Evolutionary conservation across 1,140 invertebrate genomes (phyloP), one percentile per base, ranked within the genome.

Genomic region (Heterodera carotae): DNA sequence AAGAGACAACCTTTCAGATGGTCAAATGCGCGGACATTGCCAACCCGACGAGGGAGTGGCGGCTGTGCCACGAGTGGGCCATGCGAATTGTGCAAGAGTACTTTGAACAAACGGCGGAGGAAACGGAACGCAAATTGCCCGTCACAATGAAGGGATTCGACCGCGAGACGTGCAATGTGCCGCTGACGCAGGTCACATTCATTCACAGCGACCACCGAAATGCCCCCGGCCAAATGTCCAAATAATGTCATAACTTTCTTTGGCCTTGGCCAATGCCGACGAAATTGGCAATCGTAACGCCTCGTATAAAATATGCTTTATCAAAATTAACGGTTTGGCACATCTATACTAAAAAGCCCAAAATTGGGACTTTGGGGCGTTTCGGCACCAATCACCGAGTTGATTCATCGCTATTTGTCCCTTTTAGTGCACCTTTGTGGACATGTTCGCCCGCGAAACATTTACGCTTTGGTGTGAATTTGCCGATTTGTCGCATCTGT

Each of bases 111-210:
- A 87, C 85, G 27, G 75, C 80, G 8, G 85, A 87, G 75, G 85
- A 87, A 76, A 68, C 66, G 53, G 85, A 85, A 34, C 88, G 86
- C 68, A 81, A 70, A 22, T 77, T 88, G 15, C 85, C 85, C 1
- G 56, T 88, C 18, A 88, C 85, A 8, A 88, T 87, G 86, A 85
- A 84, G 53, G 80, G 88, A 5, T 87, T 87, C 75, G 86, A 87
- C 62, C 69, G 85, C n/a, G 80, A 82, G 25, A 85, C 85, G n/a
- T 87, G 85, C 77, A 87, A 87, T 53, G 77, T 87, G 33, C 84
- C 85, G n/a, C 67, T 81, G 4, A 87, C 85, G 4, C 84, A 74
- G 71, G 71, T 74, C 36, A 18, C 33, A 43, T 48, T 53, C 56
- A 18, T 66, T 80, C 71, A 70, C 56, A 62, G 22, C 36, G 39